phyloP scores from a whole-genome alignment of 2,113 vertebrate species.

The Alaudala cheleensis region DNA sequence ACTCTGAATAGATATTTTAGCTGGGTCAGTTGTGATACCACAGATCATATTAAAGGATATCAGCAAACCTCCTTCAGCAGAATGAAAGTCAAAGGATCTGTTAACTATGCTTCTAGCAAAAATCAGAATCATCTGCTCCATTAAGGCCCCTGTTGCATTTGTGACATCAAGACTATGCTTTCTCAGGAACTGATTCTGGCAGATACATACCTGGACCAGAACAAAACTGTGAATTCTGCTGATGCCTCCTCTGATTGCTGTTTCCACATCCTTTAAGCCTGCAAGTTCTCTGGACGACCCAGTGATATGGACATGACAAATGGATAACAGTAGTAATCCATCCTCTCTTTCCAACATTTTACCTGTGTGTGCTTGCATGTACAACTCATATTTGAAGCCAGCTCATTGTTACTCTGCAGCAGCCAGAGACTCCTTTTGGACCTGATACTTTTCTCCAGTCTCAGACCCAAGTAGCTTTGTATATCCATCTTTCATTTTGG shows the following conservation, averaged over 20 bases:
- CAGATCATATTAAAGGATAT: not conserved
- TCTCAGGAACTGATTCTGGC: not conserved
- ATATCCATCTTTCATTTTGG: not conserved
- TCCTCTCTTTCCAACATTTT: not conserved
- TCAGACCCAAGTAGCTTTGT: not conserved
- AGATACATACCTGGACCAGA: not conserved
- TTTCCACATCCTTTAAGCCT: not conserved
- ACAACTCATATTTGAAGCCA: not conserved
- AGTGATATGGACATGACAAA: not conserved
- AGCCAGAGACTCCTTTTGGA: no score
- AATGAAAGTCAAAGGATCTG: not conserved
- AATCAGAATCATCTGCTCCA: not conserved
- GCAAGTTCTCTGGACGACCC: not conserved
- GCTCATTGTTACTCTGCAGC: not conserved
- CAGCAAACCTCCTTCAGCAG: not conserved
- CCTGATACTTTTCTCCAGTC: not conserved
- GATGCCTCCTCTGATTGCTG: not conserved
- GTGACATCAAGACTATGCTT: not conserved
- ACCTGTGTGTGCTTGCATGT: not conserved
- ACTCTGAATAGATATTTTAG: not conserved
- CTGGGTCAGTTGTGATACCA: not conserved
- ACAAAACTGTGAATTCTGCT: not conserved
- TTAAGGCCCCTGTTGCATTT: not conserved
- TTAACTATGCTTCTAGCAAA: not conserved
- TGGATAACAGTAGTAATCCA: not conserved